phyloP scores from a whole-genome alignment of 1,140 invertebrate genomes.

The Ips typographus region DNA sequence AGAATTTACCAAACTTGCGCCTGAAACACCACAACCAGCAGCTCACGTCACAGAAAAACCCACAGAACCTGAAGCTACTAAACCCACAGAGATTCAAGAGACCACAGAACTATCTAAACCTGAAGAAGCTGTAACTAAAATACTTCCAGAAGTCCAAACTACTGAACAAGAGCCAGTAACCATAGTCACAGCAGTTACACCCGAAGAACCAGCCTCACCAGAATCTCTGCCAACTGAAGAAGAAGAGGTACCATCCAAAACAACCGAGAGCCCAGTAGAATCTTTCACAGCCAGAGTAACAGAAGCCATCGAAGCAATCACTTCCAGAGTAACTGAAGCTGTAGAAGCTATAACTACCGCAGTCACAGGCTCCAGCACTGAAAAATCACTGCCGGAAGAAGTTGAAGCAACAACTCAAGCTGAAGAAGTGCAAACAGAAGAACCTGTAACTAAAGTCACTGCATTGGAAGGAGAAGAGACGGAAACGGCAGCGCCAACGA shows the following conservation, averaged over 20 bases:
- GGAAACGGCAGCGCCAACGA: slow-evolving; percentile 4
- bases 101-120: slow-evolving; percentile 47
- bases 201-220: slow-evolving; percentile 8
- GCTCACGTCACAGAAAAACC: slow-evolving; percentile 48
- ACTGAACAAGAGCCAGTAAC: slow-evolving; percentile 35
- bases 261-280: slow-evolving; percentile 31
- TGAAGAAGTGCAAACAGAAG: slow-evolving; percentile 17
- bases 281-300: slow-evolving; percentile 34
- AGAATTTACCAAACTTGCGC: slow-evolving; percentile 23
- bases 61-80: slow-evolving; percentile 48
- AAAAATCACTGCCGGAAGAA: slow-evolving; percentile 15
- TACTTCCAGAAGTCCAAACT: background rate
- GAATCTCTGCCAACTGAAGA: slow-evolving; percentile 1
- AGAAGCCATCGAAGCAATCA: slow-evolving; percentile 34
- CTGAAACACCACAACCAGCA: slow-evolving; percentile 24
- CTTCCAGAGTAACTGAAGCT: slow-evolving; percentile 31
- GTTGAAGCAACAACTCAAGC: slow-evolving; percentile 17
- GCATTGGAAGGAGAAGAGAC: slow-evolving; percentile 11
- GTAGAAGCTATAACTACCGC: slow-evolving; percentile 30
- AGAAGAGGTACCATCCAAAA: slow-evolving; percentile 8
- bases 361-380: slow-evolving; percentile 17
- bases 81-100: slow-evolving; percentile 42
- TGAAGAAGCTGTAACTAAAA: slow-evolving; percentile 12
- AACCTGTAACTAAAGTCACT: slow-evolving; percentile 13
- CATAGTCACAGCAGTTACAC: slow-evolving; percentile 16